Base-by-base conservation (phyloP, 2,888 invertebrate genomes). In the Dynastes hyllus region DNA sequence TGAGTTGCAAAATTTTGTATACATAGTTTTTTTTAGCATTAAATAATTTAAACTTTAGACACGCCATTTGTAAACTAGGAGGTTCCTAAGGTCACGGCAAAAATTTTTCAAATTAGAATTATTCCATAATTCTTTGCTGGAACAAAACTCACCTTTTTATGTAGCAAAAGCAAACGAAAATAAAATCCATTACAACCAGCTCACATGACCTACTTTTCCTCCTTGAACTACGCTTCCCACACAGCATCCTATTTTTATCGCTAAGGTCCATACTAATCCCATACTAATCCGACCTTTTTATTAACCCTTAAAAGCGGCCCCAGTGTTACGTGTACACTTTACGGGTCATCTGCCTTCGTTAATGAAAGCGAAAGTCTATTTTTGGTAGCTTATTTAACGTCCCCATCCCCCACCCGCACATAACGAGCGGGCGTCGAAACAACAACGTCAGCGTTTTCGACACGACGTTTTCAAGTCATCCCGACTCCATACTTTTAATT, bases 291-390 rank as follows among this genome's bases (percentile, higher is more conserved):
- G 55, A 58, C 16, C 55, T 55, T 55, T 55, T 55, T 55, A 55
- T 55, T 16, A 16, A 55, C n/a, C 55, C 55, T 58, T 58, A 58
- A 58, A 58, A 22, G 6, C 45, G 22, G 22, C 55, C 55, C 55
- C 22, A 5, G 55, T 58, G 27, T 6, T 58, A 58, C 55, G 22
- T 27, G 22, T 22, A 58, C 55, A 22, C 9, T 58, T 58, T 58
- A 58, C 55, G 22, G 55, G n/a, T 58, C 55, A 58, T 58, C 22
- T 58, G 22, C 22, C 55, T 58, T 58, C 55, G 55, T 22, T 58
- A 58, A 58, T 58, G 55, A 58, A 58, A 58, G 55, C 16, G 55
- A 58, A 58, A 58, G 55, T 58, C 55, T 58, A 58, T 58, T 58
- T 58, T 58, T 22, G 55, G 55, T 22, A 45, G 2, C 45, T 2